These are phyloP conservation scores for Melanostoma scalare DNA, from an alignment of 2,888 invertebrate species.

Conservation along the genomic window DNA sequence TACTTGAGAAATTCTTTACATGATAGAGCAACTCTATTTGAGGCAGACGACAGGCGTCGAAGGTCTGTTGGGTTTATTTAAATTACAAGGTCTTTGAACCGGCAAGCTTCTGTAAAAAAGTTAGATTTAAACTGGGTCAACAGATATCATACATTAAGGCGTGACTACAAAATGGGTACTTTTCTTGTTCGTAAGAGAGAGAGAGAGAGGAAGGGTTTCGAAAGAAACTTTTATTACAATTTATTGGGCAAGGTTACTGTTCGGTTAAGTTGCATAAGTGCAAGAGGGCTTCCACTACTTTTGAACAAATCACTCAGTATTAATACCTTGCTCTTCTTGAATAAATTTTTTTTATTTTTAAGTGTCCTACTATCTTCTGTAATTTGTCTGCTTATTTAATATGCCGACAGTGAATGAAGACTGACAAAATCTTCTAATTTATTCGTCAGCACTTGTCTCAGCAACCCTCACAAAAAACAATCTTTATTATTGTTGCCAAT, in stretches of 20 bases:
- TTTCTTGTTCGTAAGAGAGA: constrained; percentile 19
- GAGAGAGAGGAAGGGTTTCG: not conserved
- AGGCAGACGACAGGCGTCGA: constrained; percentile 26
- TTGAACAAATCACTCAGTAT: not conserved
- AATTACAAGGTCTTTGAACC: constrained; percentile 41
- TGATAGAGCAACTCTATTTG: constrained; percentile 13
- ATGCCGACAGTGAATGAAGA: too few relatives aligned
- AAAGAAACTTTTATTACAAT: constrained; percentile 12
- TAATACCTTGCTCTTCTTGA: too few relatives aligned
- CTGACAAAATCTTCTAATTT: too few relatives aligned
- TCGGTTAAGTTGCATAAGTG: not conserved
- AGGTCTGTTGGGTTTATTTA: constrained; percentile 42
- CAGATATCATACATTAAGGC: constrained; percentile 34
- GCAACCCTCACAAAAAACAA: too few relatives aligned
- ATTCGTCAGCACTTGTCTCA: too few relatives aligned
- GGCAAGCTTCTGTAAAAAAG: not conserved
- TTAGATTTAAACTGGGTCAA: constrained; percentile 26
- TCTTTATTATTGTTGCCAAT: too few relatives aligned
- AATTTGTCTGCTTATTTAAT: too few relatives aligned
- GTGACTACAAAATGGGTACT: constrained; percentile 11
- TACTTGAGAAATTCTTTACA: constrained; percentile 9
- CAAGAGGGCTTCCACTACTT: not conserved
- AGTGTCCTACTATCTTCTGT: too few relatives aligned
- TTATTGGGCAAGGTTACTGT: constrained; percentile 3
- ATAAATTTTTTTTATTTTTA: too few relatives aligned